Conservation (phyloP, 2,113 vertebrate genomes). For the Sinocyclocheilus rhinocerous region DNA sequence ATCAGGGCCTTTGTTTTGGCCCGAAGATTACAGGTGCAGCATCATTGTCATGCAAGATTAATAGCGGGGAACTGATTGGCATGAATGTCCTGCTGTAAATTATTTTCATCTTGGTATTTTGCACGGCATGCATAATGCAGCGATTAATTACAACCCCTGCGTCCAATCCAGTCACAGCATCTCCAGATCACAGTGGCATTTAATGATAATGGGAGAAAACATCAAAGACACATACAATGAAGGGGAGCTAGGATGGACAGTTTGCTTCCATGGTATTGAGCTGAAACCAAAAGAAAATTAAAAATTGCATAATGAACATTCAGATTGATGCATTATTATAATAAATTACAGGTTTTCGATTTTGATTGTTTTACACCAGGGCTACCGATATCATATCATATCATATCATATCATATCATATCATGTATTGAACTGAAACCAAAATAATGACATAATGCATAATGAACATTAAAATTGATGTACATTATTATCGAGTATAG, state of each 20-base stretch:
- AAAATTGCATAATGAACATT: not conserved
- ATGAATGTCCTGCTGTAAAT: constrained; percentile 23
- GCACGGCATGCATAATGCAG: constrained; percentile 32
- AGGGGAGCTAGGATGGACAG: not conserved
- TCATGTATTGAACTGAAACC: too few species aligned
- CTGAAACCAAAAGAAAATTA: not conserved
- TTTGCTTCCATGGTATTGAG: not conserved
- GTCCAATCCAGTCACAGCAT: constrained; percentile 11
- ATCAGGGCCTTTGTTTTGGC: constrained; percentile 12
- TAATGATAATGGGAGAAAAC: constrained; percentile 7
- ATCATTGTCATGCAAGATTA: constrained; percentile 24
- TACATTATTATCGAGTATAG: too few species aligned
- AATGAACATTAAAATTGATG: too few species aligned
- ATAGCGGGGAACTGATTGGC: constrained; percentile 38
- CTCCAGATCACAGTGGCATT: constrained; percentile 17
- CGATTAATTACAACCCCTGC: constrained; percentile 25
- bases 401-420: too few species aligned
- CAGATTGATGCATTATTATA: not conserved
- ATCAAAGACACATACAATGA: not conserved
- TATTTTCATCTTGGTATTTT: constrained; percentile 36
- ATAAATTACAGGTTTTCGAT: not conserved
- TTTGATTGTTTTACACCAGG: too few species aligned
- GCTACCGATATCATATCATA: too few species aligned
- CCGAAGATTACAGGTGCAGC: constrained; percentile 25
- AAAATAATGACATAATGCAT: too few species aligned